Base-by-base conservation (phyloP, 2,113 vertebrate species). In the Propithecus coquereli region DNA sequence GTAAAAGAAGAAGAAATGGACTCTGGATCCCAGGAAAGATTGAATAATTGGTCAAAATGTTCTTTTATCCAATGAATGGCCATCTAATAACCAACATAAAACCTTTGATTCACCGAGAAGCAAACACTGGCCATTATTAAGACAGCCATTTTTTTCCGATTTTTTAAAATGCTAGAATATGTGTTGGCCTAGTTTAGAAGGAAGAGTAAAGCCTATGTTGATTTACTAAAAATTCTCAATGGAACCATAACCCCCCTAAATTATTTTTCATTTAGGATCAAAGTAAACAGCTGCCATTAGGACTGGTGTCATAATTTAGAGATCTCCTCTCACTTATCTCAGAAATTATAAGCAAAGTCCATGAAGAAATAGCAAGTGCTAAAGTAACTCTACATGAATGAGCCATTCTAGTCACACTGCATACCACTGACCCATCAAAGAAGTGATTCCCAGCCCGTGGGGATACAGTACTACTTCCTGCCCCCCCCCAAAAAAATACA, bases 201-300 rank as follows among this genome's bases (percentile, higher is more conserved):
- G 20, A 5, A 89, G 66, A 92, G 13, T n/a, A 63, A 94, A 80
- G 13, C 73, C 47, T 87, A 77, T 34, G n/a, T 57, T 81, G 71
- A 81, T 59, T 79, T 66, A 85, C 54, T 93, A 68, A 91, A 79
- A 77, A 22, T 77, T 76, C 34, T 85, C 70, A 96, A 27, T 27
- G 16, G 32, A 82, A 80, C 37, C 23, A 77, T 13, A 17, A 8
- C 18, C 11, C 59, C 52, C 25, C 37, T 10, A 43, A 84, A 86
- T 91, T n/a, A 86, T 74, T 92, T 79, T 4, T 18, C 40, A 70
- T 43, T 93, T 95, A 94, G 47, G 25, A 91, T 61, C 59, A 83
- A 93, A 68, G 37, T 32, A 74, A 91, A 87, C 3, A 90, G 43
- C n/a, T 74, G 37, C 11, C 65, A 80, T 84, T 94, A 84, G 65